Evolutionary conservation across 2,888 invertebrate species (phyloP).

Genomic region (Buathra laborator): DNA sequence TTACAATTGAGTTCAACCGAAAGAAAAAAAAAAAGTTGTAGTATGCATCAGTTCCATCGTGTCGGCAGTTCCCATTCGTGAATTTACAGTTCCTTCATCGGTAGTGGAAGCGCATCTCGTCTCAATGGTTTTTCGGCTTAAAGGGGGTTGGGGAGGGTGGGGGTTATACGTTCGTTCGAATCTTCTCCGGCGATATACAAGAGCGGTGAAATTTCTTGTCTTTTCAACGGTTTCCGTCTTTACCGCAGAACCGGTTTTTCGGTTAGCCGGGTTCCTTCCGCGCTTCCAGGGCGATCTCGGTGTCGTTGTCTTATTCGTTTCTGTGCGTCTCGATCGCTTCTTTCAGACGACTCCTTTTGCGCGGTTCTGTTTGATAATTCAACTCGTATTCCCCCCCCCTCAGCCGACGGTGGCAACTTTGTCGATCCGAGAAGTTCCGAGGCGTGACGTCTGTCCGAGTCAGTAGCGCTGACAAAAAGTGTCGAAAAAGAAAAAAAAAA

Average conservation of each 20-base stretch:
- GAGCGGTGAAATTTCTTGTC: conserved; percentile 70
- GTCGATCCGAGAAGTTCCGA: conserved; percentile 47
- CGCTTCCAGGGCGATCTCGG: conserved; percentile 51
- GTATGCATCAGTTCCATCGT: neutral
- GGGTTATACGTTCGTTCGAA: conserved; percentile 43
- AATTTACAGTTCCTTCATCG: conserved; percentile 43
- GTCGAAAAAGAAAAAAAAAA: conserved; percentile 12
- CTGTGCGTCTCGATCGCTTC: conserved; percentile 48
- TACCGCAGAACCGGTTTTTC: conserved; percentile 73
- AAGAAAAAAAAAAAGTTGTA: neutral
- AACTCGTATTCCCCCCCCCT: conserved; percentile 18
- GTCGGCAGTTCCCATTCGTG: conserved; percentile 32
- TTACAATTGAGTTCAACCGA: neutral
- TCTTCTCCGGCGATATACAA: conserved; percentile 49
- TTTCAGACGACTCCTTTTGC: conserved; percentile 42
- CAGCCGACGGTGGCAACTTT: neutral
- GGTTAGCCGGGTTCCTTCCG: conserved; percentile 66
- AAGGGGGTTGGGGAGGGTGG: neutral
- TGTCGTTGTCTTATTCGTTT: conserved; percentile 47
- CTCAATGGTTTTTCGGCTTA: conserved; percentile 55
- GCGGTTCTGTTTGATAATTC: conserved; percentile 46
- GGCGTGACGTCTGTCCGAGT: conserved; percentile 47
- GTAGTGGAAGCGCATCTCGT: conserved; percentile 48
- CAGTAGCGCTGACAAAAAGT: conserved; percentile 43
- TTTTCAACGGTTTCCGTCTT: conserved; percentile 72